Evolutionary conservation across 2,888 invertebrate genomes (phyloP), one percentile per base, ranked within the genome.

Genomic region (Philopedon plagiatum): DNA sequence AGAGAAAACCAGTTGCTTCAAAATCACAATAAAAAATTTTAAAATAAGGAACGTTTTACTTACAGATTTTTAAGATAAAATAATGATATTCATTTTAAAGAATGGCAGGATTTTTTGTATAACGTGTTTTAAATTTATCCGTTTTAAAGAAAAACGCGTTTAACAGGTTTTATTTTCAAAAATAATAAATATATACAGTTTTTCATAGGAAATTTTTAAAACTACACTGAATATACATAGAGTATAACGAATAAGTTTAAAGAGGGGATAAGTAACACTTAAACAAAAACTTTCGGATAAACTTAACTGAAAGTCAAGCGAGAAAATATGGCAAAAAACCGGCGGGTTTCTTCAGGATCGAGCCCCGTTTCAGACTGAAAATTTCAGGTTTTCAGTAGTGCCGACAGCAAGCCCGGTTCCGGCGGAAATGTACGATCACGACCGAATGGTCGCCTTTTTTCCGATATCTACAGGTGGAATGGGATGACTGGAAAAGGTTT

Each of bases 381-480:
- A 66, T 71, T 67, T 66, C 67, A 71, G 65, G 75, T 74, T 64
- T 71, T 73, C 68, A 54, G 44, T 64, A 73, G 51, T 73, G 76
- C 72, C 63, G 75, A 74, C 71, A 71, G 67, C 58, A 65, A 69
- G 70, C 74, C 70, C 54, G 61, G 68, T 44, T 51, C 18, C 23
- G 64, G 19, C 78, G 78, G 69, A 71, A 41, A 29, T 18, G 41
- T 18, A 29, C 77, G 78, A 75, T 29, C 65, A 23, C 41, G n/a
- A 56, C 75, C 77, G 77, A 77, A 62, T 39, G 18, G 65, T 64
- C 71, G 75, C 72, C 66, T 71, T 75, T 77, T 75, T 73, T 57
- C 75, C 77, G 74, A 78, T 78, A 78, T 78, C 78, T 78, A 79
- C 79, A 79, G 79, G 79, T 79, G 79, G 76, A 29, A 65, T 49